Base-by-base conservation (phyloP, 2,888 invertebrate species). In the Melieria crassipennis region DNA sequence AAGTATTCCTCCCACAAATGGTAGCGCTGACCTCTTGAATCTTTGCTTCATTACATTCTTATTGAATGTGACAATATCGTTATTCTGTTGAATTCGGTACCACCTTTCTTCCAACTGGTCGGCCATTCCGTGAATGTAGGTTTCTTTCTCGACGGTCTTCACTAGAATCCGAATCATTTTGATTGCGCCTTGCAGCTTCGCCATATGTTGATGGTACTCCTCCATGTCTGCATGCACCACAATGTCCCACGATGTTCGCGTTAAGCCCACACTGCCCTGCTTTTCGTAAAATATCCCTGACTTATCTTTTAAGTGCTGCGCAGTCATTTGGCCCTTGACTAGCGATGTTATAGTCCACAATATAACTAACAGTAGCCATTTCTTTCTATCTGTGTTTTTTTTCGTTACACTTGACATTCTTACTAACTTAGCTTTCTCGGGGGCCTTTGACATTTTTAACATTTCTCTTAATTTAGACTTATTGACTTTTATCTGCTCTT, bases 1-100 rank as follows among this genome's bases (percentile, higher is more conserved):
- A 4, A 58, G 47, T 10, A 65, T 48, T 3, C 10, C 16, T 5
- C 65, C 70, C 43, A 60, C 5, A 46, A 70, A 55, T 10, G 65
- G 70, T 45, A 70, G 11, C 5, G 60, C 46, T 11, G 65, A 65
- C 43, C 60, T 13, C 16, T 45, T 16, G 11, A 55, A 47, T 13
- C 55, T 61, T 46, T 45, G 48, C 11, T 5, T 66, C 30, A 45
- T 56, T 30, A 52, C 30, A 13, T 16, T 7, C 10, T 30, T 30
- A 30, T 30, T 30, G 30, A 30, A 30, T 30, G 16, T 30, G 5
- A 4, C 58, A 6, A 58, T 58, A 42, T 58, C 7, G 58, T 11
- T 43, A 56, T 13, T 30, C 60, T 60, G 3, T 43, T 60, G 11
- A 60, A 11, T 10, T 45, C 60, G n/a, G 45, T 9, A 45, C 11